These are phyloP conservation scores for Polia nebulosa DNA, from an alignment of 2,888 invertebrate genomes.

Conservation along the genomic window DNA sequence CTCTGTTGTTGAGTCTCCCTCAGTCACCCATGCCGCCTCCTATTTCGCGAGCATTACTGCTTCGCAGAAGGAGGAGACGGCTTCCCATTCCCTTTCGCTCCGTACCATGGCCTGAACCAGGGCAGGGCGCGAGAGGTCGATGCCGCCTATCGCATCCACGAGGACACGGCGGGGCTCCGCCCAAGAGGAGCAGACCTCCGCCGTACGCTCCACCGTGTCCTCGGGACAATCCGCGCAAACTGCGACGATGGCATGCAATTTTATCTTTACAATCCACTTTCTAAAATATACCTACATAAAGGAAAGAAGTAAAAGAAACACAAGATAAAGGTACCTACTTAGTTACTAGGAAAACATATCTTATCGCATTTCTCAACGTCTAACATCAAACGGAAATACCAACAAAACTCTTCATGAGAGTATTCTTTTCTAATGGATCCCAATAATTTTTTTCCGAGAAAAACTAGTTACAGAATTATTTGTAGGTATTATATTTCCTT, in stretches of 20 bases:
- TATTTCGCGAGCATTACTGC: no score
- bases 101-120: no score
- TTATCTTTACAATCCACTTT: slow-evolving; percentile 16
- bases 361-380: neutral
- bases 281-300: slow-evolving; percentile 2
- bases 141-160: no score
- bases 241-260: slow-evolving; percentile 1
- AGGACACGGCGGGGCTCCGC: no score
- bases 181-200: no score
- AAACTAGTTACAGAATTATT: neutral
- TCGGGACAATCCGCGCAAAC: no score
- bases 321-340: neutral
- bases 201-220: no score
- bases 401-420: neutral
- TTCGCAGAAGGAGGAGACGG: no score
- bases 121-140: no score
- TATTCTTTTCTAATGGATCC: neutral
- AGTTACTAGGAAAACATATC: neutral
- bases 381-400: neutral
- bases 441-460: neutral
- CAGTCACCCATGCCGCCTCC: no score
- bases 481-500: neutral
- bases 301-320: neutral
- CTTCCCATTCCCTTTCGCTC: no score
- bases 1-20: no score